Evolutionary conservation across 2,888 invertebrate genomes (phyloP), one percentile per base, ranked within the genome.

Genomic region (Argyra leucocephala): DNA sequence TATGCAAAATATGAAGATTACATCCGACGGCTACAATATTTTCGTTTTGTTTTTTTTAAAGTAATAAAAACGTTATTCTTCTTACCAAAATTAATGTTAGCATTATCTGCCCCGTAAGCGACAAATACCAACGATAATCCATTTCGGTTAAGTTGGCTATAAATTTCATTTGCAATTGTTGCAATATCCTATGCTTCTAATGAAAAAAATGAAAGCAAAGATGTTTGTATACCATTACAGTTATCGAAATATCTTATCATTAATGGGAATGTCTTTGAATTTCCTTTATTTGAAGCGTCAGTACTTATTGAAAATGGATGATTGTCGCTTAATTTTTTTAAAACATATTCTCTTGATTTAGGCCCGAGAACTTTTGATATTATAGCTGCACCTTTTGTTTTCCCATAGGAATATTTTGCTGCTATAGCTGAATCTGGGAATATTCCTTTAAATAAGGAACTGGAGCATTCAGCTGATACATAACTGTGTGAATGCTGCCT

Each of bases 11-110:
- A 24, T 62, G 62, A 22, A 23, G 10, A 57, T 26, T 62, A 31
- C 62, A 65, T 6, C 57, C 65, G 21, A 62, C 48, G 15, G 62
- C 57, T 23, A 65, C 57, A 22, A 59, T 65, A 15, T 62, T 63
- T 18, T 57, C 21, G 21, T 62, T 65, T 48, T 26, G 10, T 12
- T 65, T 64, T 61, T 65, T 63, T 62, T 3, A 65, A 37, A 48
- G 57, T 62, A 23, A 57, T 48, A 57, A 65, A 62, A 22, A 62
- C 24, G 23, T 62, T 65, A 62, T 65, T n/a, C 9, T 62, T 61
- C 9, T 62, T 61, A n/a, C 62, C 65, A 65, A 65, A 65, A 60
- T 62, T 65, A 5, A 65, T 57, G 22, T 62, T 62, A 10, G 57
- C 62, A 62, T 62, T 65, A 62, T 62, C 65, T 15, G 62, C 62